Percentiles rank a stretch among this genome's conserved stretches.
Conservation (phyloP, 2,113 vertebrate genomes). For the Clupea harengus region DNA sequence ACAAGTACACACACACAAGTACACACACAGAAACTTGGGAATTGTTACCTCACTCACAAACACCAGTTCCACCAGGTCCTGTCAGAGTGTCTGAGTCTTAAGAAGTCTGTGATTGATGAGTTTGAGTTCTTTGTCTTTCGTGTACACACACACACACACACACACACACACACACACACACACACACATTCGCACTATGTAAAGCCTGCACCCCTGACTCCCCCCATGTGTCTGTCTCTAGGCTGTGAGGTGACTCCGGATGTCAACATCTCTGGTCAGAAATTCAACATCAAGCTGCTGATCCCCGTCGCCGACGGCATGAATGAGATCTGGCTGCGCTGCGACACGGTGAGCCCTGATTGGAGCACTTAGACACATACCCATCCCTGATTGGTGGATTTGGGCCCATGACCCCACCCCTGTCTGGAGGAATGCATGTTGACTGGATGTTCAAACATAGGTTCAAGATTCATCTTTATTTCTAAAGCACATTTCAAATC, state of each 20-base stretch:
- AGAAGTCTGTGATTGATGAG: neutral
- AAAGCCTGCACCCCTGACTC: neutral
- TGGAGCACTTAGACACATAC: neutral
- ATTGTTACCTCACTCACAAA: neutral
- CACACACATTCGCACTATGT: neutral
- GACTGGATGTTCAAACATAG: neutral
- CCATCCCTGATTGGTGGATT: neutral
- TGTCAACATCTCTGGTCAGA: slow-evolving; percentile 98
- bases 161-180: neutral
- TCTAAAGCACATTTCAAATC: neutral
- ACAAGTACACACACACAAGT: neutral
- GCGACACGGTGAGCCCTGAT: slow-evolving; percentile 81
- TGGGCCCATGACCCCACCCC: neutral
- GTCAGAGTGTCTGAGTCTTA: neutral
- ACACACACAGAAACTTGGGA: neutral
- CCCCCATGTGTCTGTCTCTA: slow-evolving; percentile 54
- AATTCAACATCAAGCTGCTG: slow-evolving; percentile 98
- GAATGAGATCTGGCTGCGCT: slow-evolving; percentile 99
- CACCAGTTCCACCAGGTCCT: neutral
- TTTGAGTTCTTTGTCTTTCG: neutral
- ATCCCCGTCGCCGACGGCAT: slow-evolving; percentile 97
- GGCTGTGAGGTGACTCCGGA: slow-evolving; percentile 98
- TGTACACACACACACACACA: neutral
- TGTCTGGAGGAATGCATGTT: neutral
- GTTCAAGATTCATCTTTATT: neutral